Percentiles rank a stretch among this genome's conserved stretches.
Conservation (phyloP, 2,888 invertebrate species). For the Leptura quadrifasciata region DNA sequence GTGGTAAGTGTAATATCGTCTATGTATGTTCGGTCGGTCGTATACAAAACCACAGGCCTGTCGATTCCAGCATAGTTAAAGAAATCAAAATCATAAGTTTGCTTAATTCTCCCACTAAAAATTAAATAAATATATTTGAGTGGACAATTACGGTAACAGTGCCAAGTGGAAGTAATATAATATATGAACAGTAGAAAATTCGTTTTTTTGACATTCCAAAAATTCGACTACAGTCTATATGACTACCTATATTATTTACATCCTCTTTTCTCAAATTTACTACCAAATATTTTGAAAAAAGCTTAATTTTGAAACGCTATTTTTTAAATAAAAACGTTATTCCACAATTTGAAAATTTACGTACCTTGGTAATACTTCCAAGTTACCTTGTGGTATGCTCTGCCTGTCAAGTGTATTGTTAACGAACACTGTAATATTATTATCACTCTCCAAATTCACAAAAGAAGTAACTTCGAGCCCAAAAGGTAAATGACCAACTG, state of each 20-base stretch:
- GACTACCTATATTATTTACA: too few species aligned
- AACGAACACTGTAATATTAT: slow-evolving; percentile 92
- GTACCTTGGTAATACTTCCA: slow-evolving; percentile 1
- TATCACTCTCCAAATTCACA: slow-evolving; percentile 81
- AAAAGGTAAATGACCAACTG: slow-evolving; percentile 97
- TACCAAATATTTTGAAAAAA: too few species aligned
- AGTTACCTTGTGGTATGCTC: slow-evolving; percentile 91
- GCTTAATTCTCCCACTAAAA: slow-evolving; percentile 72
- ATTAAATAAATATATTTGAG: background rate
- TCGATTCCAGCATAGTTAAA: slow-evolving; percentile 99
- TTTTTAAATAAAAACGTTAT: too few species aligned
- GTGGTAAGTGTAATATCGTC: slow-evolving; percentile 90
- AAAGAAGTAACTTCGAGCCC: slow-evolving; percentile 86
- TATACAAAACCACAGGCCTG: slow-evolving; percentile 90
- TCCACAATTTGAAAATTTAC: background rate
- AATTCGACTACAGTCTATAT: too few species aligned
- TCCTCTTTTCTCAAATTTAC: too few species aligned
- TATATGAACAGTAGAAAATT: too few species aligned
- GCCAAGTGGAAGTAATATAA: too few species aligned
- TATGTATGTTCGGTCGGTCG: slow-evolving; percentile 87
- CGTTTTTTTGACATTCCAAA: too few species aligned
- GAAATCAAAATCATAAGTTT: slow-evolving; percentile 93
- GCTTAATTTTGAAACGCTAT: too few species aligned
- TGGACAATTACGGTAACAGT: too few species aligned
- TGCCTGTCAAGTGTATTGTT: slow-evolving; percentile 92